Conservation (phyloP, 2,888 invertebrate genomes). For the Drosophila recens region DNA sequence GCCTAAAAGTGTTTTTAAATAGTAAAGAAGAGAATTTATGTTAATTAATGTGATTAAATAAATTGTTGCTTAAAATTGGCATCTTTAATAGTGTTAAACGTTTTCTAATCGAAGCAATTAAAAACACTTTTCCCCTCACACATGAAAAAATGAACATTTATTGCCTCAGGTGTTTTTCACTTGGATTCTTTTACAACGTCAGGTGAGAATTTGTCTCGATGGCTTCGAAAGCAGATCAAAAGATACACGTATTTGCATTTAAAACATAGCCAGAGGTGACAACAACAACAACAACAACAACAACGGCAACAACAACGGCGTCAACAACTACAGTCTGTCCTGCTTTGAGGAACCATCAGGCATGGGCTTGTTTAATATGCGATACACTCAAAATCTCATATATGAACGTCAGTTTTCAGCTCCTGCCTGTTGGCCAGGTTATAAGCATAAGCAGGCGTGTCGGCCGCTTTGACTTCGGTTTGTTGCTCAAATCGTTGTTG, state of each 20-base stretch:
- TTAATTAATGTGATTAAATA: slow-evolving; percentile 41
- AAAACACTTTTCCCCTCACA: slow-evolving; percentile 45
- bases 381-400: slow-evolving; percentile 5
- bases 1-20: no score
- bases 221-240: slow-evolving; percentile 69
- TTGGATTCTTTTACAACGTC: slow-evolving; percentile 42
- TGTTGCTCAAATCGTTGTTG: slow-evolving; percentile 56
- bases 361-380: slow-evolving; percentile 26
- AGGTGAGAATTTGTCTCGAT: slow-evolving; percentile 70
- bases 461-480: slow-evolving; percentile 55
- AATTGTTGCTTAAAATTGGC: slow-evolving; percentile 26
- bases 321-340: background rate
- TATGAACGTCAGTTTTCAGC: background rate
- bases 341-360: background rate
- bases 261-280: slow-evolving; percentile 43
- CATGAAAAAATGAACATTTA: slow-evolving; percentile 26
- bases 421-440: slow-evolving; percentile 41
- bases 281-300: slow-evolving; percentile 24
- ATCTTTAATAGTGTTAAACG: slow-evolving; percentile 58
- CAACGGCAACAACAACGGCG: slow-evolving; percentile 9
- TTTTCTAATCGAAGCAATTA: slow-evolving; percentile 77
- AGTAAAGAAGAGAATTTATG: slow-evolving; percentile 26
- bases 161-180: background rate
- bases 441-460: slow-evolving; percentile 55
- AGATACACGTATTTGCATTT: slow-evolving; percentile 70